These are phyloP conservation scores for Eretmochelys imbricata DNA, from an alignment of 2,113 vertebrate species.

Conservation along the genomic window DNA sequence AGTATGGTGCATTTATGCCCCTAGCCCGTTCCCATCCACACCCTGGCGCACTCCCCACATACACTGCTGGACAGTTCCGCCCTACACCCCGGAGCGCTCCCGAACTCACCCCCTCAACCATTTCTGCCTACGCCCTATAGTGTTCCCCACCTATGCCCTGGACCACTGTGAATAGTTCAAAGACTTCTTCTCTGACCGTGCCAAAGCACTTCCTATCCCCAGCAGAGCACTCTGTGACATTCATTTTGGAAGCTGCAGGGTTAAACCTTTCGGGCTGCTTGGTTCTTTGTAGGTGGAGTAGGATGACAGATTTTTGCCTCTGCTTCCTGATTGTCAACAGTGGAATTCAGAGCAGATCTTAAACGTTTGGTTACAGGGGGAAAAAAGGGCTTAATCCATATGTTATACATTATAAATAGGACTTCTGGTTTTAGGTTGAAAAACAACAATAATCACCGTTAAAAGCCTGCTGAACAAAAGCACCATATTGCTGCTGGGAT, in stretches of 20 bases:
- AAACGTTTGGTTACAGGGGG: constrained; percentile 20
- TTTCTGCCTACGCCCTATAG: not conserved
- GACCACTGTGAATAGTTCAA: not conserved
- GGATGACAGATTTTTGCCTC: not conserved
- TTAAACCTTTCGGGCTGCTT: not conserved
- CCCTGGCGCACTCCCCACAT: not conserved
- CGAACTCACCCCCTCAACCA: too few relatives aligned
- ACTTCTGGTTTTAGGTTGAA: constrained; percentile 53
- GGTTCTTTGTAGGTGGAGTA: not conserved
- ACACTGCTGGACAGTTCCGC: not conserved
- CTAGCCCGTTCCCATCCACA: not conserved
- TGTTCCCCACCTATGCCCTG: not conserved
- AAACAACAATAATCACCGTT: constrained; percentile 55
- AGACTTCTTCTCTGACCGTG: not conserved
- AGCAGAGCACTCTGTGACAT: not conserved
- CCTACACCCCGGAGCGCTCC: rapidly evolving
- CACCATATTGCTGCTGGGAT: constrained; percentile 55
- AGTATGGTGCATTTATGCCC: not conserved
- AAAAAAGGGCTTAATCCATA: constrained; percentile 19
- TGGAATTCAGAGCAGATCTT: not conserved
- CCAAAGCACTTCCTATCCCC: not conserved
- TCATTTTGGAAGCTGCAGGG: not conserved
- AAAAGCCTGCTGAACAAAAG: constrained; percentile 61
- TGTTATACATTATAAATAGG: constrained; percentile 61
- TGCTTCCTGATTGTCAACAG: not conserved